phyloP scores from a whole-genome alignment of 1,140 invertebrate genomes.

The Acyrthosiphon pisum region DNA sequence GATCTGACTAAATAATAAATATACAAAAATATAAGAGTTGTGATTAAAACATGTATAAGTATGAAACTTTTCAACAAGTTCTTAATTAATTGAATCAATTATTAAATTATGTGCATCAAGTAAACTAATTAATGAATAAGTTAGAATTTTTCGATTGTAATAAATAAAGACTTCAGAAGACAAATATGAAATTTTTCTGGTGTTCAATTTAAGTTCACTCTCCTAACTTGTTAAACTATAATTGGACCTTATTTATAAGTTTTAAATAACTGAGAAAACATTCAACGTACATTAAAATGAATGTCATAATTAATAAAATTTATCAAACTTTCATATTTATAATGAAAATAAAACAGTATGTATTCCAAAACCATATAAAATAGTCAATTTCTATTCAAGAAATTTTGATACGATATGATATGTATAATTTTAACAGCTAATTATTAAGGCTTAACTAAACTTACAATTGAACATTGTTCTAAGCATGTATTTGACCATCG shows the following conservation, averaged over 20 bases:
- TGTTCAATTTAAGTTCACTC: not conserved
- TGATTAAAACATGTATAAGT: not conserved
- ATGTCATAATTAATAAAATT: not conserved
- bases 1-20: constrained; percentile 5
- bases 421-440: not conserved
- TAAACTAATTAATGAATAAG: no score
- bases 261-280: not conserved
- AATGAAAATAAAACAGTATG: no score
- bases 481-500: not conserved
- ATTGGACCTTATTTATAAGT: no score
- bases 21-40: not conserved
- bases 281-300: not conserved
- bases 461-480: no score
- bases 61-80: not conserved
- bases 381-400: no score
- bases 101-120: no score
- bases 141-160: not conserved
- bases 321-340: no score
- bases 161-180: not conserved
- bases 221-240: no score
- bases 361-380: no score
- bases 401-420: no score
- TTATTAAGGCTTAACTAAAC: no score
- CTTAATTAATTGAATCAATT: no score
- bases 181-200: not conserved